A percentile compares a stretch with the other conserved stretches of the same genome.
Evolutionary conservation across 2,797 vertebrate genomes (phyloP).

Genomic region (Thaleichthys pacificus): DNA sequence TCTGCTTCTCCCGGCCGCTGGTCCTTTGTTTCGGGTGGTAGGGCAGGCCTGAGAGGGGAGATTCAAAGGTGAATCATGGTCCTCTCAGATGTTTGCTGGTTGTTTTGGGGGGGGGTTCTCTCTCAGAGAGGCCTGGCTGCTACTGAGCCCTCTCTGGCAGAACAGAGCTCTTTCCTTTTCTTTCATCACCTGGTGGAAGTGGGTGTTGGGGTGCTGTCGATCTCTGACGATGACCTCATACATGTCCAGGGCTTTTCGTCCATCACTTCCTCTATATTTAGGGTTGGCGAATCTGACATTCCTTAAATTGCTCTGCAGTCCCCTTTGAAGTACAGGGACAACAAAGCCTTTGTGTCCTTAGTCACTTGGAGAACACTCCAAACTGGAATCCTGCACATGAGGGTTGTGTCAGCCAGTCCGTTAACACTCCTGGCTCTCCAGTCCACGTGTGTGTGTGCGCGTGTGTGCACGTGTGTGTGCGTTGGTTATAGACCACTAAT

Average conservation of each 20-base stretch:
- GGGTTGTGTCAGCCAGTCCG: conserved; percentile 72
- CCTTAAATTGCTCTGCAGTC: conserved; percentile 65
- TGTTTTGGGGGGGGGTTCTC: conserved; percentile 29
- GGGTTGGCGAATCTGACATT: conserved; percentile 62
- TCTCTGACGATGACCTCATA: conserved; percentile 70
- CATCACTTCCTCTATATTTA: conserved; percentile 77
- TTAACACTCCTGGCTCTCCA: conserved; percentile 64
- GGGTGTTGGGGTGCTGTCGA: conserved; percentile 49
- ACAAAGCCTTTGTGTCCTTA: conserved; percentile 73
- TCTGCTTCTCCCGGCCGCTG: conserved; percentile 9
- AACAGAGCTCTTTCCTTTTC: conserved; percentile 63
- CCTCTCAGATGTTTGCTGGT: conserved; percentile 38
- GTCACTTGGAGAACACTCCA: conserved; percentile 70
- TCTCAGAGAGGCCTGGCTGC: conserved; percentile 44
- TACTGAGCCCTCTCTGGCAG: conserved; percentile 52
- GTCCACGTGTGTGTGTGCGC: conserved; percentile 37
- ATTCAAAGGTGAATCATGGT: conserved; percentile 57
- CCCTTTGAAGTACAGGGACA: conserved; percentile 74
- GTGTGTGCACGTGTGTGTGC: conserved; percentile 22
- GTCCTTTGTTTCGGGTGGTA: conserved; percentile 43
- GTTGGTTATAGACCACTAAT: conserved; percentile 34
- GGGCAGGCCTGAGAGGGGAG: conserved; percentile 28
- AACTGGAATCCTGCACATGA: conserved; percentile 72
- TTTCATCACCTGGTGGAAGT: conserved; percentile 69
- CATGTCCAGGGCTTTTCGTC: conserved; percentile 65